Base-by-base conservation (phyloP, 2,113 vertebrate species). In the Nibea albiflora region DNA sequence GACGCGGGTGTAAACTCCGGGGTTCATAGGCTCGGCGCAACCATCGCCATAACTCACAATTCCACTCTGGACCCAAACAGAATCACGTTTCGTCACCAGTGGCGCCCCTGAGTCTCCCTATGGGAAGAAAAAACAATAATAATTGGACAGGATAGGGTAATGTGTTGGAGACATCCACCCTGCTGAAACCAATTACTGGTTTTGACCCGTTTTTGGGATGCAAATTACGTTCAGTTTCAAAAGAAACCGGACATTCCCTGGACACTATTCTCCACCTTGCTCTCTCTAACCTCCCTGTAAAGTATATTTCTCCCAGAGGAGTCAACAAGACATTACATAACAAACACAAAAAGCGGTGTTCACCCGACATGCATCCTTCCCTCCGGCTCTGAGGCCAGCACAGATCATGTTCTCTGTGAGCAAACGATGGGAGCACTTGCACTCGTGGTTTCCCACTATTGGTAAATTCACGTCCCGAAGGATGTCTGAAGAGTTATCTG, bases 21-120 rank as follows among this genome's bases (percentile, higher is more conserved):
- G 97, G n/a, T 76, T 93, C 16, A 92, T 89, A n/a, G 95, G 93
- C 52, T 81, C 74, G 20, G 88, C 95, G 77, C 97, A 96, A 63
- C 95, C 92, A 0, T 89, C 19, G 73, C 96, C 96, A 93, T 95
- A 97, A 88, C 95, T 97, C 66, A 97, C 96, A 66, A 97, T 83
- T 65, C 96, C 97, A 73, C 85, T 91, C 76, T 96, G 96, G 78
- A 97, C 89, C 96, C 96, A 97, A 2, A 57, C 81, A 54, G 0
- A 0, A 5, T 84, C 88, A 35, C 94, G 83, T 80, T 85, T 90
- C 77, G 80, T 85, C 86, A 96, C 94, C 76, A 97, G 20, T 5
- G 96, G 94, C 0, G 80, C 84, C 0, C 91, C 91, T 0, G 87
- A 90, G 57, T 91, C 90, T 28, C 87, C 89, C 91, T 92, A 76